A percentile compares a stretch with the other conserved stretches of the same genome.
These are phyloP conservation scores for Tautogolabrus adspersus DNA, from an alignment of 2,113 vertebrate species.

Conservation along the genomic window DNA sequence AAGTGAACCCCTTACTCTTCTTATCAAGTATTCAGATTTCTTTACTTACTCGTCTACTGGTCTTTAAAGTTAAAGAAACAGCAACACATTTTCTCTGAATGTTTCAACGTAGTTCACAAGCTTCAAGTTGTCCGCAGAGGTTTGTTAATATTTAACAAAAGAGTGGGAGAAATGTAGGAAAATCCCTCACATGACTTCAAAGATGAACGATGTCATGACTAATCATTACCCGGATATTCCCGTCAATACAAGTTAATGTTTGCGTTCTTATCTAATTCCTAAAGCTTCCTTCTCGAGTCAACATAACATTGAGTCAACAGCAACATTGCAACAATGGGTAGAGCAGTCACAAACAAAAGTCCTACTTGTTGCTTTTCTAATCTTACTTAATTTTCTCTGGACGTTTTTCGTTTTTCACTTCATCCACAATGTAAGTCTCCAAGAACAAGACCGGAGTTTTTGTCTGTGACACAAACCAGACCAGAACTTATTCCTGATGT, in stretches of 20 bases:
- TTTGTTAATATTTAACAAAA: constrained; percentile 11
- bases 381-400: constrained; percentile 21
- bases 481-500: background rate
- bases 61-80: background rate
- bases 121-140: background rate
- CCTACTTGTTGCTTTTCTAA: background rate
- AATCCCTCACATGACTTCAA: background rate
- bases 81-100: background rate
- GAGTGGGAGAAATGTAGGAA: background rate
- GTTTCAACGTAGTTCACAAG: background rate
- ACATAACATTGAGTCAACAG: background rate
- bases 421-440: background rate
- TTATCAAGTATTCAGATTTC: background rate
- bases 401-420: background rate
- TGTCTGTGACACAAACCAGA: background rate
- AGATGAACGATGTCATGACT: background rate
- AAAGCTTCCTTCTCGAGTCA: too few species aligned
- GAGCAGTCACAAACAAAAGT: background rate
- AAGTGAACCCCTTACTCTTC: background rate
- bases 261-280: background rate
- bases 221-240: background rate
- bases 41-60: background rate
- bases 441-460: background rate
- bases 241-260: constrained; percentile 11
- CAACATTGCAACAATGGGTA: background rate